phyloP scores from a whole-genome alignment of 2,888 invertebrate species.

The Drosophila limbata region DNA sequence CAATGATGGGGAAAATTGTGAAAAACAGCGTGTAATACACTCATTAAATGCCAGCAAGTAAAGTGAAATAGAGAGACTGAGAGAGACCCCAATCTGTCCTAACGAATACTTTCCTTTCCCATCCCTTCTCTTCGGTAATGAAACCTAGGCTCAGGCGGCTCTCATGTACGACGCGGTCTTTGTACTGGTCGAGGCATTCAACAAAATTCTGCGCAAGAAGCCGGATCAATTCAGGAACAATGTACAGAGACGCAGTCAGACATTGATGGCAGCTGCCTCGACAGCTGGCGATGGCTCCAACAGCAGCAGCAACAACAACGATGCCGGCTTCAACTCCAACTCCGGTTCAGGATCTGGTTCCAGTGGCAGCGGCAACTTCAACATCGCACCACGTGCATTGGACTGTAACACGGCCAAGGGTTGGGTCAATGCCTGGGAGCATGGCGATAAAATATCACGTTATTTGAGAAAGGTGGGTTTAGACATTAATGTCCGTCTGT shows the following conservation, averaged over 20 bases:
- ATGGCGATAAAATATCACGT: slow-evolving; percentile 95
- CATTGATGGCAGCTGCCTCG: slow-evolving; percentile 84
- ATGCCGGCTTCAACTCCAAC: slow-evolving; percentile 23
- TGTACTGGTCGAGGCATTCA: slow-evolving; percentile 95
- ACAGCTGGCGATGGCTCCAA: slow-evolving; percentile 76
- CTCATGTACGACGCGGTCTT: slow-evolving; percentile 98
- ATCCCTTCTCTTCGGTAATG: neutral
- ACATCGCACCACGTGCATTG: slow-evolving; percentile 86
- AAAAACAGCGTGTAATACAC: slow-evolving; percentile 74
- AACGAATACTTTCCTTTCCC: neutral
- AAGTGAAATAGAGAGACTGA: slow-evolving; percentile 6
- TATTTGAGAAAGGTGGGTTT: slow-evolving; percentile 89
- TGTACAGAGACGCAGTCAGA: slow-evolving; percentile 89
- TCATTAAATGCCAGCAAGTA: slow-evolving; percentile 68
- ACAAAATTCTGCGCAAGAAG: slow-evolving; percentile 93
- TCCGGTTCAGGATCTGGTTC: slow-evolving; percentile 24
- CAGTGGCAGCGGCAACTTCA: slow-evolving; percentile 83
- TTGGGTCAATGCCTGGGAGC: slow-evolving; percentile 95
- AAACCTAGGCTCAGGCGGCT: slow-evolving; percentile 94
- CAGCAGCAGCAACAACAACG: slow-evolving; percentile 48
- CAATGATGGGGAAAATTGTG: slow-evolving; percentile 71
- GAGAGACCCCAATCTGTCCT: slow-evolving; percentile 23
- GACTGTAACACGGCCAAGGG: slow-evolving; percentile 94
- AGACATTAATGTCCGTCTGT: slow-evolving; percentile 42
- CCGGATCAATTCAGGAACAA: slow-evolving; percentile 92